Percentiles rank a stretch among this genome's conserved stretches.
Evolutionary conservation across 2,113 vertebrate species (phyloP).

Genomic region (Glaucidium brasilianum): DNA sequence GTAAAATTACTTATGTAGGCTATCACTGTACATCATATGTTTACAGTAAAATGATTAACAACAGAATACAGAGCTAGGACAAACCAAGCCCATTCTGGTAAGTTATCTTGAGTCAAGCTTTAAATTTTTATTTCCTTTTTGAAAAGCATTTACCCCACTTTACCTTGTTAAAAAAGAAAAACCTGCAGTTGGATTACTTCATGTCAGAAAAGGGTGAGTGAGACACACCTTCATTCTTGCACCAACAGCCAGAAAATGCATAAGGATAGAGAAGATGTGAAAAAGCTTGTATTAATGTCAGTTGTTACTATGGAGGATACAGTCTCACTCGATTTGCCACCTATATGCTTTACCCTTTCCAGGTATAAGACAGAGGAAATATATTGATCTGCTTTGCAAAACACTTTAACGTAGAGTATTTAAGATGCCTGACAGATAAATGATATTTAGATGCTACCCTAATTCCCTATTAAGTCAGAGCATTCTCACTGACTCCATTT

Average conservation of each 20-base stretch:
- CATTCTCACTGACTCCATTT: neutral
- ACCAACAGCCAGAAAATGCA: neutral
- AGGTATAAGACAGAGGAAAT: neutral
- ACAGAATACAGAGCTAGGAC: neutral
- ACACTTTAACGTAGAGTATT: neutral
- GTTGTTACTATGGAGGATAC: neutral
- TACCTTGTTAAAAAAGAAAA: neutral
- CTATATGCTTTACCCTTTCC: neutral
- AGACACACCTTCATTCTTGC: neutral
- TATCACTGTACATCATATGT: neutral
- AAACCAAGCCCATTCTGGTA: neutral
- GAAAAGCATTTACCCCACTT: neutral
- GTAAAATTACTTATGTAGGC: neutral
- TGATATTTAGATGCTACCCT: neutral
- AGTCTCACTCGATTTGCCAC: neutral
- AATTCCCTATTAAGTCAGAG: neutral
- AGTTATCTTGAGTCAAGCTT: neutral
- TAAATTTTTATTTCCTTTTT: neutral
- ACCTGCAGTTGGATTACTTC: neutral
- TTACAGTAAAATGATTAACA: neutral
- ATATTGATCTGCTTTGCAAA: neutral
- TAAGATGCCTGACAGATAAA: neutral
- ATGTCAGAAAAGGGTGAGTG: neutral
- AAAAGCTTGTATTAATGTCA: fast-evolving
- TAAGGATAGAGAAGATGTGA: neutral